Base-by-base conservation (phyloP, 2,113 vertebrate species). In the Pseudois nayaur region DNA sequence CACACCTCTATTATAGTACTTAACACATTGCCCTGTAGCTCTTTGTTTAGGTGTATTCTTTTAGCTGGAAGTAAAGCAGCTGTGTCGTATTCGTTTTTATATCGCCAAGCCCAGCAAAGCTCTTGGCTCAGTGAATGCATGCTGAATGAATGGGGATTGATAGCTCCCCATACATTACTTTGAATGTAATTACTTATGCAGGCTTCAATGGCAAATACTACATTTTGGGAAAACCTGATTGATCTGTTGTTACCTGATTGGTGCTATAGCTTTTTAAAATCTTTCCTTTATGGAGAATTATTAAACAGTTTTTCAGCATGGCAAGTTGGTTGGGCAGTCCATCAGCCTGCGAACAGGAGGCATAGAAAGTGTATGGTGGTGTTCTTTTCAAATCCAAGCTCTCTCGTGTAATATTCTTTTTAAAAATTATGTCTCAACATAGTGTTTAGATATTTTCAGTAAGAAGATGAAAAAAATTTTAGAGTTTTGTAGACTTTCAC, bases 1-100 rank as follows among this genome's bases (percentile, higher is more conserved):
- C 91, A 87, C 81, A 97, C 97, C 96, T 96, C 93, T 6, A 36
- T 86, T 94, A 74, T 14, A 50, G 78, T 89, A 94, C 94, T 98
- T 96, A 96, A 89, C 97, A 84, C 96, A 45, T 36, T 83, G 86
- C 95, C 97, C 94, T 40, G 45, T 8, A 54, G 95, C 79, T 81
- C 97, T 97, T 98, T 97, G 94, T 98, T 94, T 88, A 89, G 93
- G 85, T 94, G 95, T 93, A 57, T 95, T 96, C 94, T 95, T 82
- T 57, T 84, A 74, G 94, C 78, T 95, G 94, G 96, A 96, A 97
- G 96, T 87, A 54, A 95, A 91, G 96, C 97, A 84, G 97, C 94
- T 97, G 93, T 60, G 93, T 23, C 3, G n/a, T 48, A 87, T 97
- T 97, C 96, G 74, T 97, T 97, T 97, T 95, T 93, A 36, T 93